Percentiles rank a stretch among this genome's conserved stretches.
These are phyloP conservation scores for Thaumatotibia leucotreta DNA, from an alignment of 1,140 invertebrate genomes.

Conservation along the genomic window DNA sequence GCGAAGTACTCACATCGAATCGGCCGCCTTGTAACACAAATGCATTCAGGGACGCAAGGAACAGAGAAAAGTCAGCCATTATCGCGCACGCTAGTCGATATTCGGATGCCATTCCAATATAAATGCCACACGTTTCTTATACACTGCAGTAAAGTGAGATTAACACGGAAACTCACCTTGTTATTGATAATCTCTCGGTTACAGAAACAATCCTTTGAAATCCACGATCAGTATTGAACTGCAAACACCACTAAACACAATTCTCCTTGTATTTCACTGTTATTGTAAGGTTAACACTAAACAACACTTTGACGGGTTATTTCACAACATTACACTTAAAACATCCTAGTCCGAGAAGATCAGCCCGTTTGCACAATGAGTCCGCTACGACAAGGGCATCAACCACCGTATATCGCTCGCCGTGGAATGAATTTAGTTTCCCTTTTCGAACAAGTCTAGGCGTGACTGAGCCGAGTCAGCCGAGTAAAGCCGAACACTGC, in stretches of 20 bases:
- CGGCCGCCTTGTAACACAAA: not conserved
- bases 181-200: slow-evolving; percentile 43
- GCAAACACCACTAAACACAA: slow-evolving; percentile 61
- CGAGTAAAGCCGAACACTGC: slow-evolving; percentile 55
- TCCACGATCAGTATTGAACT: slow-evolving; percentile 50
- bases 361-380: slow-evolving; percentile 61
- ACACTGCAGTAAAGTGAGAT: slow-evolving; percentile 13
- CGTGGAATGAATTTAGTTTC: slow-evolving; percentile 72
- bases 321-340: slow-evolving; percentile 66
- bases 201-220: slow-evolving; percentile 63
- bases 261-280: slow-evolving; percentile 55
- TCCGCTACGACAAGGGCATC: slow-evolving; percentile 72
- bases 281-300: slow-evolving; percentile 55
- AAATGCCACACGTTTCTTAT: slow-evolving; percentile 54
- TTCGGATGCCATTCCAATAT: slow-evolving; percentile 70
- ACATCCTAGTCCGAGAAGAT: slow-evolving; percentile 48
- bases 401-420: slow-evolving; percentile 71
- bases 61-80: slow-evolving; percentile 71
- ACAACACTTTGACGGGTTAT: slow-evolving; percentile 54
- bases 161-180: slow-evolving; percentile 48
- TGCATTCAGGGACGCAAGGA: slow-evolving; percentile 36
- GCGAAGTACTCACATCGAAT: not conserved
- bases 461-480: slow-evolving; percentile 68
- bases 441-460: slow-evolving; percentile 74
- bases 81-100: slow-evolving; percentile 73